Base-by-base conservation (phyloP, 2,888 invertebrate genomes). In the Scaptomyza polygonia region DNA sequence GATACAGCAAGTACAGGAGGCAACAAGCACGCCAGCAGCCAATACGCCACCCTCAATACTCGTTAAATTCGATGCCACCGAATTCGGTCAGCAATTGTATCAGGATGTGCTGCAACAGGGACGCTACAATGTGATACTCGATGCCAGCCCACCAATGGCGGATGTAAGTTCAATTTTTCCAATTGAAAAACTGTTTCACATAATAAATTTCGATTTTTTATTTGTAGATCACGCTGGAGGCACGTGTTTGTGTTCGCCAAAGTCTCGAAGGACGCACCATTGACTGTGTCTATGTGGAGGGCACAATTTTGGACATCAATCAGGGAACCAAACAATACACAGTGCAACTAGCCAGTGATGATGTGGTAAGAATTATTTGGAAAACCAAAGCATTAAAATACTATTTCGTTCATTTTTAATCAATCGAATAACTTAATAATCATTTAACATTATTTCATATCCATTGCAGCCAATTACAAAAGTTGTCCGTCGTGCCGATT, bases 51-150 rank as follows among this genome's bases (percentile, higher is more conserved):
- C 94, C 86, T 95, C 95, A 88, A 94, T 98, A 84, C 94, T 95
- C 75, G 96, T 98, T 40, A 95, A 96, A 89, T 94, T 98, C 79
- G 98, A 98, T 92, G 94, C 95, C 39, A 94, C 94, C 68, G 95
- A 95, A 79, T 94, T 94, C 71, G 94, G 95, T 65, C 92, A 94
- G 42, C 93, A 95, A 75, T 93, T 94, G 86, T 97, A 95, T 89
- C 93, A 93, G 90, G 96, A 96, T 91, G 95, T 98, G 74, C 94
- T 97, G 79, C 95, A 95, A 83, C 93, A 93, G 79, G 95, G 96
- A 85, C 95, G 95, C 89, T 96, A 94, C 92, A 97, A 97, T 92
- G 95, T 98, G 90, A 97, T 98, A 86, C 95, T 97, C 88, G 98
- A 99, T 91, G 97, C 97, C 78, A 96, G 97, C 92, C 98, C 98